Percentiles rank a stretch among this genome's conserved stretches.
phyloP scores from a whole-genome alignment of 2,888 invertebrate species.

The Drosophila percnosoma region DNA sequence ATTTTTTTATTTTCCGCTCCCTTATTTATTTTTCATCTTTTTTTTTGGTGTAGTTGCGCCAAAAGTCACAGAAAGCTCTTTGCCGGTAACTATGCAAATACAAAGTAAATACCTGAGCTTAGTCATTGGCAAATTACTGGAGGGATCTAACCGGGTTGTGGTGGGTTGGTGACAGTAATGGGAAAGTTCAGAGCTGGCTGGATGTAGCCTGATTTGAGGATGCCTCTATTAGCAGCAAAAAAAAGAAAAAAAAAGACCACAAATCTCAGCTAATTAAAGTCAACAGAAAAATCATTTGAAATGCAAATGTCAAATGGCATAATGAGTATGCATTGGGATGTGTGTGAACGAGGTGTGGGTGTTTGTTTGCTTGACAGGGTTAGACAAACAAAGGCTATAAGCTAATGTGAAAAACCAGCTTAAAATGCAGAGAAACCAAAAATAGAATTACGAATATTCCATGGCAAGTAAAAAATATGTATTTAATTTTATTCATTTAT shows the following conservation, averaged over 20 bases:
- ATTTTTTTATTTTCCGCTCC: not conserved
- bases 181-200: constrained; percentile 20
- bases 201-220: not conserved
- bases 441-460: not conserved
- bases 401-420: constrained; percentile 1
- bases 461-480: not conserved
- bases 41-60: constrained; percentile 21
- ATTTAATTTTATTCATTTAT: not conserved
- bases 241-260: constrained; percentile 13
- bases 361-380: constrained; percentile 31
- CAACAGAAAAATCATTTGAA: constrained; percentile 79
- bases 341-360: constrained; percentile 1
- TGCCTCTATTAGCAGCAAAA: constrained; percentile 41
- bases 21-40: constrained; percentile 16
- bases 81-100: constrained; percentile 67
- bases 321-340: constrained; percentile 31
- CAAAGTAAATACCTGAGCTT: constrained; percentile 60
- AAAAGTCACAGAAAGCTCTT: constrained; percentile 52
- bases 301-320: constrained; percentile 77
- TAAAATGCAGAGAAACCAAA: not conserved
- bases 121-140: constrained; percentile 58
- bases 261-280: constrained; percentile 82
- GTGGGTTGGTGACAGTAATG: not conserved
- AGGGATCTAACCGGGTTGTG: not conserved
- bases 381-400: constrained; percentile 21